phyloP scores from a whole-genome alignment of 2,113 vertebrate genomes.

The Amazona vittata region DNA sequence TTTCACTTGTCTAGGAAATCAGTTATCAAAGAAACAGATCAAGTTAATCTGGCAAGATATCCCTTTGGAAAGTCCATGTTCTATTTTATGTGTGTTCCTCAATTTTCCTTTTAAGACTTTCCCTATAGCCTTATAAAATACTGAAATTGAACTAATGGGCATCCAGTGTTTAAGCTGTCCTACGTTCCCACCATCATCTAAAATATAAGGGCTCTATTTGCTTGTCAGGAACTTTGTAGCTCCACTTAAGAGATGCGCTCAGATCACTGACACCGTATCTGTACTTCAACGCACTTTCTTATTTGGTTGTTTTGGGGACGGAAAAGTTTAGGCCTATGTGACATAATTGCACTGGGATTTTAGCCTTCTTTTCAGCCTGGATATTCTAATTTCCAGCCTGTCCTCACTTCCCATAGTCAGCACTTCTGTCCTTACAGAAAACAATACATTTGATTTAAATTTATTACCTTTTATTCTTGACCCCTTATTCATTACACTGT shows the following conservation, averaged over 20 bases:
- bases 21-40: neutral
- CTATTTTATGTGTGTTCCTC: neutral
- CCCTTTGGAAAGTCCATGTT: neutral
- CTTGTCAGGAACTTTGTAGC: neutral
- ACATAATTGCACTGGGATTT: neutral
- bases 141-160: rapidly evolving
- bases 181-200: neutral
- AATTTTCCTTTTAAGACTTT: neutral
- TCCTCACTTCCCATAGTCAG: neutral
- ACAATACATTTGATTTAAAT: neutral
- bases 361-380: neutral
- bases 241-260: neutral
- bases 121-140: neutral
- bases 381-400: neutral
- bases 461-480: neutral
- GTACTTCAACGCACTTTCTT: neutral
- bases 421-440: neutral
- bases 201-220: neutral
- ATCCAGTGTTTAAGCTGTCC: neutral
- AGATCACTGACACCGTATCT: neutral
- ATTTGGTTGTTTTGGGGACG: neutral
- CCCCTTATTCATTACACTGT: neutral
- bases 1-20: neutral
- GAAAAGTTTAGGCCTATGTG: neutral
- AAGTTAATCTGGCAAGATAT: neutral